These are phyloP conservation scores for Anthopleura sola DNA, from an alignment of 64 coral and sea anemone genomes.

Conservation along the genomic window DNA sequence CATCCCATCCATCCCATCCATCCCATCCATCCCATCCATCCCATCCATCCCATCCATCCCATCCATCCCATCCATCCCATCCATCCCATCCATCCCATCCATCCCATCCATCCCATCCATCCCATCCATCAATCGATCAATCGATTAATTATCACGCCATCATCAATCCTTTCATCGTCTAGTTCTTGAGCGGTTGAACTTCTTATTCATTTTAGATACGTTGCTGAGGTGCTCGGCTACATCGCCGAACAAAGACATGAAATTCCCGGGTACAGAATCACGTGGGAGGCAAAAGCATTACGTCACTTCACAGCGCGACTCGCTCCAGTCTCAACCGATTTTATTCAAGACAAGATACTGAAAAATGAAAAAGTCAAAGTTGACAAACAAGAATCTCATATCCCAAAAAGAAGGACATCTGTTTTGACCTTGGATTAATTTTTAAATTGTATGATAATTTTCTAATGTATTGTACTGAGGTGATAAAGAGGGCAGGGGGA, in stretches of 20 bases:
- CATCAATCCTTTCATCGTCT: too few relatives aligned
- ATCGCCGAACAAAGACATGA: conserved; percentile 15
- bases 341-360: too few relatives aligned
- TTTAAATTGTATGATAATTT: too few relatives aligned
- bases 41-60: too few relatives aligned
- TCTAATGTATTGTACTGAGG: too few relatives aligned
- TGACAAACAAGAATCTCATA: background rate
- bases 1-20: too few relatives aligned
- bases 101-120: background rate
- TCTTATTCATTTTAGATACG: conserved; percentile 27
- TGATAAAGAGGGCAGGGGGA: too few relatives aligned
- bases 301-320: conserved; percentile 50
- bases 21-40: too few relatives aligned
- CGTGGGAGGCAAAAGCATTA: conserved; percentile 37
- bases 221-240: conserved; percentile 48
- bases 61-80: too few relatives aligned
- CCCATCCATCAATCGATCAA: too few relatives aligned
- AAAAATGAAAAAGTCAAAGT: background rate
- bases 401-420: background rate
- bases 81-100: background rate
- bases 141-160: too few relatives aligned
- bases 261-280: conserved; percentile 32
- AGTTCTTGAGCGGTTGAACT: too few relatives aligned
- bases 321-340: conserved; percentile 8
- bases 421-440: background rate